A percentile compares a stretch with the other conserved stretches of the same genome.
phyloP scores from a whole-genome alignment of 2,888 invertebrate species.

The Rhyacophila evoluta region DNA sequence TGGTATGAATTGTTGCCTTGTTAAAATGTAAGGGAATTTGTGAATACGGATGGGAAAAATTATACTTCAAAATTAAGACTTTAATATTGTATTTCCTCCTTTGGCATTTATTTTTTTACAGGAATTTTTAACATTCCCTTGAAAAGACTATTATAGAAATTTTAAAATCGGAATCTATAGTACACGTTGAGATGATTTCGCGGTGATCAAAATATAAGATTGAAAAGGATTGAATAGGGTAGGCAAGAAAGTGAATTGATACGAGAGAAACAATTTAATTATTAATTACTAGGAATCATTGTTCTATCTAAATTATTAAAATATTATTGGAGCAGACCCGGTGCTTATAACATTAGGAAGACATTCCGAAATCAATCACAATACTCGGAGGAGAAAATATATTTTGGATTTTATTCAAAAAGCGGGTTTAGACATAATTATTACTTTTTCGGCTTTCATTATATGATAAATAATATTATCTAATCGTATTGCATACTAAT shows the following conservation, averaged over 20 bases:
- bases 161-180: not conserved
- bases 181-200: not conserved
- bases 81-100: no score
- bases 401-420: not conserved
- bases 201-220: not conserved
- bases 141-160: not conserved
- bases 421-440: not conserved
- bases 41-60: not conserved
- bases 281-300: no score
- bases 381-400: not conserved
- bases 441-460: not conserved
- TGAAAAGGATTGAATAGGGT: not conserved
- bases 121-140: slow-evolving; percentile 4
- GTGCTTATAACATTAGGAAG: not conserved
- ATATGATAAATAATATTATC: not conserved
- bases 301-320: not conserved
- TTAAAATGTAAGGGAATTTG: not conserved
- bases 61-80: not conserved
- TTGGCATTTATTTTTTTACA: slow-evolving; percentile 2
- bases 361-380: not conserved
- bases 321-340: not conserved
- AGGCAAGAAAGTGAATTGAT: not conserved
- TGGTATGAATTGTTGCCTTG: not conserved
- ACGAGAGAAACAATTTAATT: no score
- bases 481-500: not conserved